Conservation (phyloP, 2,888 invertebrate genomes). For the Polia nebulosa region DNA sequence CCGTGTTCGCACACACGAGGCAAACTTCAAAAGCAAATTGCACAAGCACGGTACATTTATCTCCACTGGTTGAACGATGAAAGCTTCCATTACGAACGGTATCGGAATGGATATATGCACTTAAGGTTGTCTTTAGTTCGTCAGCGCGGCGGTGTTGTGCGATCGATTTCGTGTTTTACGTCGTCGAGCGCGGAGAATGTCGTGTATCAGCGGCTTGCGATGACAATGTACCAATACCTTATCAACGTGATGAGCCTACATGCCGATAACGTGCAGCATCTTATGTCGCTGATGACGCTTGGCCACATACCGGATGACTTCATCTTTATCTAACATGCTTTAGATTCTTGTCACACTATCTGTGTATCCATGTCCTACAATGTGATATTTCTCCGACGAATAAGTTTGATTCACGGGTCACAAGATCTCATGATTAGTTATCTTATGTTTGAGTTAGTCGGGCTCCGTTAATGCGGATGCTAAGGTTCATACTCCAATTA, state of each 20-base stretch:
- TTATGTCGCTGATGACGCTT: constrained; percentile 40
- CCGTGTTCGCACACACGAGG: constrained; percentile 76
- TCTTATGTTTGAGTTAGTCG: constrained; percentile 58
- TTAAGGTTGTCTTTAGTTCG: constrained; percentile 79
- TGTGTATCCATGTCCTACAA: constrained; percentile 29
- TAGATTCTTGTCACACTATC: constrained; percentile 49
- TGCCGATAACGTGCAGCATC: constrained; percentile 38
- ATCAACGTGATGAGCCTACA: constrained; percentile 50
- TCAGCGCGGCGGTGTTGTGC: constrained; percentile 65
- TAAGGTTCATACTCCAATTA: constrained; percentile 55
- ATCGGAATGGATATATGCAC: constrained; percentile 86
- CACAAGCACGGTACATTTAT: constrained; percentile 84
- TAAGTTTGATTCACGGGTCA: constrained; percentile 61
- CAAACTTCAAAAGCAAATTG: constrained; percentile 86
- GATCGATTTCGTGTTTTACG: constrained; percentile 75
- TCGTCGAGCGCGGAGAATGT: constrained; percentile 46
- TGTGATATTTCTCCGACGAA: constrained; percentile 49
- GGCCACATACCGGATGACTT: constrained; percentile 51
- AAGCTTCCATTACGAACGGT: constrained; percentile 83
- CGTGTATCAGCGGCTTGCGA: constrained; percentile 40
- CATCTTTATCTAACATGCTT: constrained; percentile 54
- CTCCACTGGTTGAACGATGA: constrained; percentile 81
- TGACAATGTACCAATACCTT: constrained; percentile 51
- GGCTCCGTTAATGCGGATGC: constrained; percentile 38
- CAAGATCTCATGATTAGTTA: constrained; percentile 57